Evolutionary conservation across 2,888 invertebrate species (phyloP), one percentile per base, ranked within the genome.

Genomic region (Tridacna gigas): DNA sequence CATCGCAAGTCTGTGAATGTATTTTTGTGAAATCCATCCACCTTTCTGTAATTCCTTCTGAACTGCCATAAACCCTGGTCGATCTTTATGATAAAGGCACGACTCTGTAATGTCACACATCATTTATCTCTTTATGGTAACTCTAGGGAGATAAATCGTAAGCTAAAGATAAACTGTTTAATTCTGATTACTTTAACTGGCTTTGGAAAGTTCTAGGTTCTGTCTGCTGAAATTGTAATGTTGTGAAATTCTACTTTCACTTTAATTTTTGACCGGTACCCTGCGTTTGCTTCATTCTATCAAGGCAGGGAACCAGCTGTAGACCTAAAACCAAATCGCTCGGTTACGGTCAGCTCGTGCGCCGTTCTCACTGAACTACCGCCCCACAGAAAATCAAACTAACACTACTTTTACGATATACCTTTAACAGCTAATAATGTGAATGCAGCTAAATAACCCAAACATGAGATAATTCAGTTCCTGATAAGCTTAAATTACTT

Each of bases 1-100:
- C 88, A 88, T 88, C 0, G 88, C 89, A 22, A 89, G 66, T 56
- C 89, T 75, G 61, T 83, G 80, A 26, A 77, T 77, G 67, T 81
- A 83, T 66, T 73, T 60, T 47, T 80, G 75, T 18, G 88, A 85
- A 26, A 89, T 67, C 74, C 87, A 80, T 37, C 82, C 75, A 20
- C 63, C 69, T 51, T 79, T 76, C 37, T 79, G 80, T 22, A 89
- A 47, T 15, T 83, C 83, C 60, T 77, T 81, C 51, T 80, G 86
- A 18, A 86, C 37, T 25, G 28, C 37, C 13, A 71, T 79, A 82
- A 89, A 89, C 3, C 65, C 37, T 26, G 69, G 51, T 26, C 77
- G 80, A 28, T 89, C 82, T 13, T 25, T 61, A 61, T 89, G 89
- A 76, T 77, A 89, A 1, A 89, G 74, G 65, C 88, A 88, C 15